Percentiles rank a stretch among this genome's conserved stretches.
Conservation (phyloP, 2,888 invertebrate species). For the Troides helena region DNA sequence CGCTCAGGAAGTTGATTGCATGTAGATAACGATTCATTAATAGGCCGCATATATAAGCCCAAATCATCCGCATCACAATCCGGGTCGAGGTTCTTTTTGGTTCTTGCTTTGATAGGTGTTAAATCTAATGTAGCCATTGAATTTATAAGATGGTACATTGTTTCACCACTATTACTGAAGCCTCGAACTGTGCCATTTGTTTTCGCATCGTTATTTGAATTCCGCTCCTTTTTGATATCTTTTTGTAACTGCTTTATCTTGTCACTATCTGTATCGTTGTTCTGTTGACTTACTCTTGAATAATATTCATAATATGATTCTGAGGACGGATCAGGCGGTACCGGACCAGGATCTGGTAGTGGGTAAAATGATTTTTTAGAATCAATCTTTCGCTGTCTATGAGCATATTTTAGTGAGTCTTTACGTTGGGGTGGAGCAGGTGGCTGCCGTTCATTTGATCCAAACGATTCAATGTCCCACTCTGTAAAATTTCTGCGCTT, state of each 20-base stretch:
- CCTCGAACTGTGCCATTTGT: conserved; percentile 38
- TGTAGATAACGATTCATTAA: conserved; percentile 70
- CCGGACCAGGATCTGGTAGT: conserved; percentile 71
- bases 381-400: conserved; percentile 73
- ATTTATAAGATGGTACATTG: conserved; percentile 72
- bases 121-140: conserved; percentile 74
- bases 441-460: conserved; percentile 60
- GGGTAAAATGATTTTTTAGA: conserved; percentile 67
- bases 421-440: conserved; percentile 71
- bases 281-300: conserved; percentile 75
- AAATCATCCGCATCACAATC: conserved; percentile 73
- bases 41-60: conserved; percentile 71
- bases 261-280: conserved; percentile 73
- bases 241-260: conserved; percentile 68
- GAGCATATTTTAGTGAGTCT: conserved; percentile 76
- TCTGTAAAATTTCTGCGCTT: conserved; percentile 79
- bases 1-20: conserved; percentile 71
- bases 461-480: conserved; percentile 78
- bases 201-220: conserved; percentile 38
- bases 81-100: conserved; percentile 57
- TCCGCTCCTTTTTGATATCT: conserved; percentile 58
- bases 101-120: conserved; percentile 62
- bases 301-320: conserved; percentile 78
- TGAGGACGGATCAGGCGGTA: conserved; percentile 69
- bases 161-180: conserved; percentile 49